phyloP scores from a whole-genome alignment of 2,888 invertebrate species.

The Arctia plantaginis region DNA sequence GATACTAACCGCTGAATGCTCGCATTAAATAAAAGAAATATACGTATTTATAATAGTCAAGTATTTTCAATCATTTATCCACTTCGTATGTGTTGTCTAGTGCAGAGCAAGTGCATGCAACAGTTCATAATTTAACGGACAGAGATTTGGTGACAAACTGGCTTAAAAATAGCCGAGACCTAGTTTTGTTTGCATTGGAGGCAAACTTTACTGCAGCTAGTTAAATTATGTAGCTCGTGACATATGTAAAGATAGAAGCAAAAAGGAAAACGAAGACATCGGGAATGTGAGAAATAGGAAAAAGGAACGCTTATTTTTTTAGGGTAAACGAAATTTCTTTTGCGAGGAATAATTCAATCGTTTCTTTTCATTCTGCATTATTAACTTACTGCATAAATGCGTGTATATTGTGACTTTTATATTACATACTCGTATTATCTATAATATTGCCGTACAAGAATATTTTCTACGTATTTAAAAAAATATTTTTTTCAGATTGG shows the following conservation, averaged over 20 bases:
- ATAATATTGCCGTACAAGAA: background rate
- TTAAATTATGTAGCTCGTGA: slow-evolving; percentile 50
- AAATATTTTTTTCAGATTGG: background rate
- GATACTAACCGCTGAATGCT: background rate
- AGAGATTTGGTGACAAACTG: slow-evolving; percentile 56
- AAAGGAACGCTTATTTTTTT: slow-evolving; percentile 25
- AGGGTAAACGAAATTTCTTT: slow-evolving; percentile 35
- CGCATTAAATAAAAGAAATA: background rate
- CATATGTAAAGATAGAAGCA: slow-evolving; percentile 61
- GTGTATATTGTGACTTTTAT: too few relatives aligned
- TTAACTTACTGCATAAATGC: background rate
- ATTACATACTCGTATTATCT: background rate
- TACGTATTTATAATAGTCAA: background rate
- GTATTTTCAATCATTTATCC: background rate
- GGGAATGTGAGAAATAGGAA: slow-evolving; percentile 39
- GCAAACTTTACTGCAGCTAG: slow-evolving; percentile 65
- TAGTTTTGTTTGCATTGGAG: slow-evolving; percentile 63
- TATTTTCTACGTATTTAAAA: background rate
- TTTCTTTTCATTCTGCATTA: slow-evolving; percentile 2
- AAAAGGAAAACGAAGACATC: slow-evolving; percentile 47
- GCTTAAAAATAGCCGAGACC: slow-evolving; percentile 67
- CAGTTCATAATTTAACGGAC: background rate
- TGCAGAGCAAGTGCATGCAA: background rate
- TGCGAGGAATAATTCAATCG: background rate
- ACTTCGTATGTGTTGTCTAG: background rate